phyloP scores from a whole-genome alignment of 2,797 vertebrate genomes.

The Carcharodon carcharias region DNA sequence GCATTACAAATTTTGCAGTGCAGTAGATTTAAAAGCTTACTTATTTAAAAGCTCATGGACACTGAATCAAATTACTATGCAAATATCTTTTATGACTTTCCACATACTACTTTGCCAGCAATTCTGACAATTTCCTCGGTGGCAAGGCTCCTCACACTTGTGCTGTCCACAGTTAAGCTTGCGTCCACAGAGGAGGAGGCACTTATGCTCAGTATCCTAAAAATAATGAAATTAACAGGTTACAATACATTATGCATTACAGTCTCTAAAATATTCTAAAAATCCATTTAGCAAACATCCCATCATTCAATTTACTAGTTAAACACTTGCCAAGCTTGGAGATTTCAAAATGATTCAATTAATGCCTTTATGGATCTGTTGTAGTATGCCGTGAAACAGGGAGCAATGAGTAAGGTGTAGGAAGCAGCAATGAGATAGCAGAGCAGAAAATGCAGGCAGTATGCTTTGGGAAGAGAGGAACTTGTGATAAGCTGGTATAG shows the following conservation, averaged over 20 bases:
- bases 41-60: neutral
- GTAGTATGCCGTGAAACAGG: neutral
- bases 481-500: neutral
- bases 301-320: neutral
- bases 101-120: slow-evolving; percentile 97
- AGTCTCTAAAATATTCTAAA: neutral
- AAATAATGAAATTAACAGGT: slow-evolving; percentile 38
- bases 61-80: neutral
- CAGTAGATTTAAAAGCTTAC: neutral
- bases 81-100: neutral
- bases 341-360: neutral
- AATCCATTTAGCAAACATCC: neutral
- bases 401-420: neutral
- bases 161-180: slow-evolving; percentile 94
- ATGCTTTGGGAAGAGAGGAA: neutral
- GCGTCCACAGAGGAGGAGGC: slow-evolving; percentile 84
- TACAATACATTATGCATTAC: neutral
- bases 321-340: neutral
- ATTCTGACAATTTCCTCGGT: slow-evolving; percentile 89
- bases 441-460: neutral
- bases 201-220: slow-evolving; percentile 78
- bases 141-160: slow-evolving; percentile 90
- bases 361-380: neutral
- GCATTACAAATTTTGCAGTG: too few species aligned
- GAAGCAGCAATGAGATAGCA: too few species aligned